Conservation (phyloP, 1,140 invertebrate species). For the Trissolcus basalis region DNA sequence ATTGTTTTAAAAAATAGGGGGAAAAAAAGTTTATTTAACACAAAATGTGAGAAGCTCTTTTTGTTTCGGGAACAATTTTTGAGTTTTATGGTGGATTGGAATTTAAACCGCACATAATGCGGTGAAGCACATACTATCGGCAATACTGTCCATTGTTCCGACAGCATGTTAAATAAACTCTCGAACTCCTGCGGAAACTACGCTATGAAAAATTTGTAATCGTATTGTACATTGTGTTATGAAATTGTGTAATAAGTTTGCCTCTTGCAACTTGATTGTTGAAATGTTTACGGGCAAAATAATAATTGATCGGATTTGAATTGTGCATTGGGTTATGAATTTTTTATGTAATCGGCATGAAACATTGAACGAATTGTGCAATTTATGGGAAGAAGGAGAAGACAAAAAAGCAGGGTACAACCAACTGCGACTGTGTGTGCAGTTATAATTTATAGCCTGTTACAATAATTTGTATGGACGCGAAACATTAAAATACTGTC, state of each 20-base stretch:
- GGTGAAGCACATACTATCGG: not conserved
- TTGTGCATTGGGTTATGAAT: too few species aligned
- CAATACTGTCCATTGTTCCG: slow-evolving; percentile 9
- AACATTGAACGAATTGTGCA: not conserved
- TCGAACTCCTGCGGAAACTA: too few species aligned
- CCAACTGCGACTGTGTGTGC: slow-evolving; percentile 21
- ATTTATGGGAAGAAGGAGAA: slow-evolving; percentile 7
- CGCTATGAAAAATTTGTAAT: too few species aligned
- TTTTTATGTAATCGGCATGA: not conserved
- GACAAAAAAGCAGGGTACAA: slow-evolving; percentile 8
- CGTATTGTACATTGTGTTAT: too few species aligned
- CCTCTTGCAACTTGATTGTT: too few species aligned
- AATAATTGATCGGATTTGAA: too few species aligned
- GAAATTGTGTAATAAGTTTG: too few species aligned
- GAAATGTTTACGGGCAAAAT: too few species aligned
- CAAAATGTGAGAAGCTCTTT: too few species aligned
- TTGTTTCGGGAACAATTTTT: too few species aligned
- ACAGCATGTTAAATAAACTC: slow-evolving; percentile 11
- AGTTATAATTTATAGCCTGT: slow-evolving; percentile 24
- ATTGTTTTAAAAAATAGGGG: not conserved
- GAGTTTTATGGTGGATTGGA: slow-evolving; percentile 18
- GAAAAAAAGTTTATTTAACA: too few species aligned
- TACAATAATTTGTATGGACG: slow-evolving; percentile 43
- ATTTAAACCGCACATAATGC: slow-evolving; percentile 19
- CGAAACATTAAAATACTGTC: slow-evolving; percentile 47